phyloP scores from a whole-genome alignment of 2,113 vertebrate species.

The Varanus komodoensis region DNA sequence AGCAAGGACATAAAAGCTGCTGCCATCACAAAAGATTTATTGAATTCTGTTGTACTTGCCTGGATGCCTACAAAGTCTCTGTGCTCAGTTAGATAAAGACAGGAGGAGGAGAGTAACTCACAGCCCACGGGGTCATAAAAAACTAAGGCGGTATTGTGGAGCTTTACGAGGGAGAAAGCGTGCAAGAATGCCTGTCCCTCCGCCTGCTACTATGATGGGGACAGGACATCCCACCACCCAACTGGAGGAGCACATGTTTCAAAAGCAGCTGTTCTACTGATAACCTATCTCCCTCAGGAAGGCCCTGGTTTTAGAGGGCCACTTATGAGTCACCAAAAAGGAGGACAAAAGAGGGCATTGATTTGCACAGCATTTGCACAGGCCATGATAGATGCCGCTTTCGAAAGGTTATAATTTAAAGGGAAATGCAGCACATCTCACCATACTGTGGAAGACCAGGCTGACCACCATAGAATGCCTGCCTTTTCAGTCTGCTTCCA shows the following conservation, averaged over 20 bases:
- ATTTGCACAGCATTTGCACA: no score
- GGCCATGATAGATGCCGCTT: no score
- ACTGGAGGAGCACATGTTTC: not conserved
- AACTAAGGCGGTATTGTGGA: slow-evolving; percentile 18
- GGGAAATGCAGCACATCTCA: no score
- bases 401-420: no score
- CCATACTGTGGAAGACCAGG: no score
- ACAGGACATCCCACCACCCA: not conserved
- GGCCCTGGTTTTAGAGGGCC: no score
- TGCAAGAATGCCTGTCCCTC: not conserved
- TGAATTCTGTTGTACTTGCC: slow-evolving; percentile 4
- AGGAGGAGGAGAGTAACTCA: not conserved
- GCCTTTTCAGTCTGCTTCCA: no score
- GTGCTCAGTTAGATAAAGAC: slow-evolving; percentile 19
- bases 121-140: not conserved
- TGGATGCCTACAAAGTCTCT: not conserved
- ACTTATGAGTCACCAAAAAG: not conserved
- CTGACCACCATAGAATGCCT: no score
- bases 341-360: no score
- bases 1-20: not conserved
- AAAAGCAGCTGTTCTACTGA: not conserved
- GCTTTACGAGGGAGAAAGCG: not conserved
- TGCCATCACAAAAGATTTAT: slow-evolving; percentile 20
- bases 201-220: not conserved
- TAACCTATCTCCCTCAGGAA: not conserved